Conservation (phyloP, 92 coral and sea anemone genomes). For the Hydrozoanthus gracilis region DNA sequence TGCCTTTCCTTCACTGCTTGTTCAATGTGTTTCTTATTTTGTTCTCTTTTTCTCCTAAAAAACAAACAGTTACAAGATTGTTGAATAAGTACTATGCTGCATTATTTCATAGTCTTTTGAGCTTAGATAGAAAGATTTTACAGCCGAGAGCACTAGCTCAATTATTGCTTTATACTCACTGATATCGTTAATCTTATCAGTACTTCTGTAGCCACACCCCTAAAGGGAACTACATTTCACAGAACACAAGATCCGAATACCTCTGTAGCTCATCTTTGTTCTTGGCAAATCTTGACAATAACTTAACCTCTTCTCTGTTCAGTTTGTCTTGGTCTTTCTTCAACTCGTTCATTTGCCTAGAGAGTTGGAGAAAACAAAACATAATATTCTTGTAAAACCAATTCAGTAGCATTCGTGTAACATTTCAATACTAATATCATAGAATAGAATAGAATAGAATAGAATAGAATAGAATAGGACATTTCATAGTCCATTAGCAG, state of each 20-base stretch:
- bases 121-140: neutral
- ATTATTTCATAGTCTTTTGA: neutral
- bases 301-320: slow-evolving; percentile 84
- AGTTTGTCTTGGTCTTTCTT: slow-evolving; percentile 89
- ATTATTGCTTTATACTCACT: neutral
- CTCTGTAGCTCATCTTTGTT: slow-evolving; percentile 95
- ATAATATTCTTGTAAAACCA: neutral
- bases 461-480: too few relatives aligned
- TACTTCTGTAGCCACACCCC: neutral
- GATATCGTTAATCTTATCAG: neutral
- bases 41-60: slow-evolving; percentile 93
- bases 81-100: neutral
- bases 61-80: neutral
- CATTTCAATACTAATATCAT: neutral
- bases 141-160: slow-evolving; percentile 2
- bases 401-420: neutral
- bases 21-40: slow-evolving; percentile 96
- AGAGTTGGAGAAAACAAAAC: neutral
- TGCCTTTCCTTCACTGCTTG: slow-evolving; percentile 95
- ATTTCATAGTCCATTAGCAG: too few relatives aligned
- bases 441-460: too few relatives aligned
- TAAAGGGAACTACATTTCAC: neutral
- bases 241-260: slow-evolving; percentile 31
- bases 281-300: slow-evolving; percentile 69
- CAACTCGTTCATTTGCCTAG: slow-evolving; percentile 89